phyloP scores from a whole-genome alignment of 2,797 vertebrate species.

The Galago senegalensis region DNA sequence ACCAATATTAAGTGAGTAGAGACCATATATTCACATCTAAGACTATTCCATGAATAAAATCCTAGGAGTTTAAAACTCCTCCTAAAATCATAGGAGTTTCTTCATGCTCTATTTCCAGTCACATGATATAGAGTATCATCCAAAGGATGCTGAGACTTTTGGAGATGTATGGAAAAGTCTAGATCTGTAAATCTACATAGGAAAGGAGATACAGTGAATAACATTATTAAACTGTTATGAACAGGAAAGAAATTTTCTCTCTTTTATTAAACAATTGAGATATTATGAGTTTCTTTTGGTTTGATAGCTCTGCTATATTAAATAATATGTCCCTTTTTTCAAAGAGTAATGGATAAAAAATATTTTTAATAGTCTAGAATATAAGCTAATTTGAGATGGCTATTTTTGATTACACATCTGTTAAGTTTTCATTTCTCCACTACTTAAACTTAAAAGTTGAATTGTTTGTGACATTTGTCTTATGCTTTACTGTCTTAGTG shows the following conservation, averaged over 20 bases:
- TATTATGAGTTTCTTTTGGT: conserved; percentile 2
- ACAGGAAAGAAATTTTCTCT: background rate
- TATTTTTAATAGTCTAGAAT: background rate
- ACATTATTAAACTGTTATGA: background rate
- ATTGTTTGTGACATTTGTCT: background rate
- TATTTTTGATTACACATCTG: background rate
- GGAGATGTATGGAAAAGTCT: background rate
- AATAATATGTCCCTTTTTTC: background rate
- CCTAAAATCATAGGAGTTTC: background rate
- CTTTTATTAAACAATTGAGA: background rate
- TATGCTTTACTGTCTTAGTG: background rate
- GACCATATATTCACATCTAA: background rate
- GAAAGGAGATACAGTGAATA: background rate
- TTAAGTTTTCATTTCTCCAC: background rate
- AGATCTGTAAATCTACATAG: background rate
- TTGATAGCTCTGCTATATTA: background rate
- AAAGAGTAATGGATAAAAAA: background rate
- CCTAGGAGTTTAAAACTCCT: background rate
- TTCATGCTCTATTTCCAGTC: background rate
- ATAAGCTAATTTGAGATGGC: background rate
- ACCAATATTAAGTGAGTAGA: background rate
- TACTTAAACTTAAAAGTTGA: background rate
- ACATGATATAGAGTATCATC: background rate
- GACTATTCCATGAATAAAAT: background rate
- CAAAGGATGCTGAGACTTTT: background rate